phyloP scores from a whole-genome alignment of 2,113 vertebrate species.

The Dendropsophus ebraccatus region DNA sequence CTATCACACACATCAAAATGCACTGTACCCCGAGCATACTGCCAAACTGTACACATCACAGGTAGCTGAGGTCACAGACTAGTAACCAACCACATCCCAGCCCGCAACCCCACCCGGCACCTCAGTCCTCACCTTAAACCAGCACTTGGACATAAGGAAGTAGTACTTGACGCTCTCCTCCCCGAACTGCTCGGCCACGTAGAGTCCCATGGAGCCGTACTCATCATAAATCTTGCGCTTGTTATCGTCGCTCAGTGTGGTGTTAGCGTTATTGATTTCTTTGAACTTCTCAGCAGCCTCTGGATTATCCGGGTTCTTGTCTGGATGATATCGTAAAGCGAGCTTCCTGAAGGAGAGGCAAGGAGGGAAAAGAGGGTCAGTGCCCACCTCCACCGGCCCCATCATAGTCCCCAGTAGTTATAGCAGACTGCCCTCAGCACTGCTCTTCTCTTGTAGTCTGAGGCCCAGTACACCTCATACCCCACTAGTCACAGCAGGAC shows the following conservation, averaged over 20 bases:
- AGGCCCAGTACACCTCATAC: too few relatives aligned
- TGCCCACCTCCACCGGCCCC: too few relatives aligned
- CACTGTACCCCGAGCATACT: not conserved
- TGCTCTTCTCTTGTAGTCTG: too few relatives aligned
- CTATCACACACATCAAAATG: too few relatives aligned
- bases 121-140: conserved; percentile 85
- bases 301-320: conserved; percentile 91
- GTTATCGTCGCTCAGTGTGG: conserved; percentile 83
- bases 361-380: not conserved
- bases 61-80: too few relatives aligned
- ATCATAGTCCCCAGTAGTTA: not conserved
- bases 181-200: conserved; percentile 90
- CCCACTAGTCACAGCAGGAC: too few relatives aligned
- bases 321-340: conserved; percentile 83
- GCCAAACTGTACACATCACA: not conserved
- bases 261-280: conserved; percentile 93
- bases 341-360: conserved; percentile 77
- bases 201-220: conserved; percentile 92
- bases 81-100: too few relatives aligned
- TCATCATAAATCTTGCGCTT: conserved; percentile 88
- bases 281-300: conserved; percentile 91
- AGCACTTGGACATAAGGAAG: conserved; percentile 91
- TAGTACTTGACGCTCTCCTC: conserved; percentile 92
- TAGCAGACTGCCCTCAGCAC: not conserved
- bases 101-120: too few relatives aligned